Evolutionary conservation across 2,113 vertebrate species (phyloP), one percentile per base, ranked within the genome.

Genomic region (Gobius niger): DNA sequence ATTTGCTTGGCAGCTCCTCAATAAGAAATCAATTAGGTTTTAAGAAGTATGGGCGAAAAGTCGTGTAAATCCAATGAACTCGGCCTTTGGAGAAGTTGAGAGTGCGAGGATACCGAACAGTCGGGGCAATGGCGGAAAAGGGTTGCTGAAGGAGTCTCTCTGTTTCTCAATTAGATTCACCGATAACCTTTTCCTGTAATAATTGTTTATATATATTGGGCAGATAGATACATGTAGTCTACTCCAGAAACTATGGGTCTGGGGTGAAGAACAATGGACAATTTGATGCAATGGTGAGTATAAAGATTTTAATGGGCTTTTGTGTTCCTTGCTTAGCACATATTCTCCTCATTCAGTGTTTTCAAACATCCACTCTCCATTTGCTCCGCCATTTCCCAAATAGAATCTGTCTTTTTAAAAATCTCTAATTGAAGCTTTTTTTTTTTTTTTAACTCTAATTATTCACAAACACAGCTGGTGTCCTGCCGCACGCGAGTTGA

Each of bases 1-100:
- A 96, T 95, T 94, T 95, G 91, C 89, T 94, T 95, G 93, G 92
- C 94, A 92, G 92, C 92, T 94, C 93, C 94, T 95, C 94, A 95
- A 96, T 95, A 94, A 93, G 65, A 94, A 96, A 96, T 96, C 95
- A 95, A 96, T 96, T 96, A 96, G 91, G 92, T 92, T 92, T 95
- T 95, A 92, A 94, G 94, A 93, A 77, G 66, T 76, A 83, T 76
- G 72, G 79, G 68, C 54, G 72, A 57, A 57, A 75, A 77, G 76
- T 74, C 75, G 59, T 51, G 68, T 68, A 56, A 60, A 65, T 70
- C 64, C 76, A 74, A 51, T 53, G 67, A 57, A 64, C 9, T 57
- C 46, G 76, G 71, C 49, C 68, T 60, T 60, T 73, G 77, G 34
- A 60, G 19, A 57, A 57, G 44, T 18, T 47, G 18, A 11, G 56